These are phyloP conservation scores for Drosophila obscura DNA, from an alignment of 1,140 invertebrate genomes.

Conservation along the genomic window DNA sequence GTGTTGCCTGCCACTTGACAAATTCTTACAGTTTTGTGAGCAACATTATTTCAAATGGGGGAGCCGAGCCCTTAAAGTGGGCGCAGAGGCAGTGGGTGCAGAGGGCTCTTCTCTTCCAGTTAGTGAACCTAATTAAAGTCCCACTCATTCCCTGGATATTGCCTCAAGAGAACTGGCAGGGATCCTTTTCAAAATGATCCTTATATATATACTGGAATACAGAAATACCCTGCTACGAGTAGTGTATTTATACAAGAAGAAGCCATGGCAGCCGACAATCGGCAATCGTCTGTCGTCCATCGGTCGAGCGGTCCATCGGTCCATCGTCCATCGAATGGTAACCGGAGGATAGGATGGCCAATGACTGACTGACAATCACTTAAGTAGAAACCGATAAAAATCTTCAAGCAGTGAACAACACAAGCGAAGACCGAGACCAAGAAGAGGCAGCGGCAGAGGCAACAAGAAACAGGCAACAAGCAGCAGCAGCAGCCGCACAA, in stretches of 20 bases:
- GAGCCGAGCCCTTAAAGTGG: too few relatives aligned
- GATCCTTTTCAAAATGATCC: conserved; percentile 18
- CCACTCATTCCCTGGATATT: conserved; percentile 6
- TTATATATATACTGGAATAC: background rate
- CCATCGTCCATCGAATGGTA: conserved; percentile 37
- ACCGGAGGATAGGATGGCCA: conserved; percentile 54
- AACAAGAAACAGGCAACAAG: conserved; percentile 35
- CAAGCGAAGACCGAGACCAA: conserved; percentile 19
- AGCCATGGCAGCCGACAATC: conserved; percentile 29
- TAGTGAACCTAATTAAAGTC: conserved; percentile 44
- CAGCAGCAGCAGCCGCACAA: conserved; percentile 22
- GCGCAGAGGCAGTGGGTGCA: background rate
- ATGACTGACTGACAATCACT: conserved; percentile 82
- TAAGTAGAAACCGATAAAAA: conserved; percentile 83
- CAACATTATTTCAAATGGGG: conserved; percentile 56
- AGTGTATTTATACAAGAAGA: conserved; percentile 18
- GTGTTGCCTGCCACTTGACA: conserved; percentile 68
- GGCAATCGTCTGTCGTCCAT: conserved; percentile 18
- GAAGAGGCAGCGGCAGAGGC: conserved; percentile 35
- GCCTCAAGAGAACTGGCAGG: background rate
- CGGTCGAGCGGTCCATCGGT: background rate
- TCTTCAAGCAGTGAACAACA: conserved; percentile 57
- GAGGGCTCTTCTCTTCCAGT: conserved; percentile 39
- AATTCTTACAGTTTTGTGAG: conserved; percentile 73
- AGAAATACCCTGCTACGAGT: conserved; percentile 41